Percentiles rank a stretch among this genome's conserved stretches.
Evolutionary conservation across 2,888 invertebrate species (phyloP).

Genomic region (Ypsolopha scabrella): DNA sequence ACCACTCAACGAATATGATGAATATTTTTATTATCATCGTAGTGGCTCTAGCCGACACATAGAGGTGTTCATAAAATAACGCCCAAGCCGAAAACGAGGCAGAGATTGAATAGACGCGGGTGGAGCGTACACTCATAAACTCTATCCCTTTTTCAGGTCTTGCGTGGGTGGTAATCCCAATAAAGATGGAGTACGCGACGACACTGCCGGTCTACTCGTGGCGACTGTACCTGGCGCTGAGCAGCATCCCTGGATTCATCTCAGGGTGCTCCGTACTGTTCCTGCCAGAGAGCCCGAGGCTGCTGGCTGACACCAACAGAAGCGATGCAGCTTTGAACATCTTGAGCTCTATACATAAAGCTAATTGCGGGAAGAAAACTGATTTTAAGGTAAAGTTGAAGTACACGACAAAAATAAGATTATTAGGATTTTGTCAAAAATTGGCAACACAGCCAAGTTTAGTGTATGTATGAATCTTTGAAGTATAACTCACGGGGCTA

Average conservation of each 20-base stretch:
- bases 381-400: constrained; percentile 63
- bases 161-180: constrained; percentile 76
- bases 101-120: too few species aligned
- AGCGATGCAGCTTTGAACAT: constrained; percentile 69
- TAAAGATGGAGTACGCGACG: constrained; percentile 31
- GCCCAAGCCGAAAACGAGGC: too few species aligned
- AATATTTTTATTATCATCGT: too few species aligned
- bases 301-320: constrained; percentile 71
- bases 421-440: too few species aligned
- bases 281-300: constrained; percentile 80
- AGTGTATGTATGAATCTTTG: too few species aligned
- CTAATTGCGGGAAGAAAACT: constrained; percentile 55
- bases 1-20: too few species aligned
- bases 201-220: constrained; percentile 74
- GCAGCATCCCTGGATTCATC: constrained; percentile 73
- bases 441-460: too few species aligned
- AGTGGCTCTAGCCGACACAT: too few species aligned
- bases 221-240: constrained; percentile 76
- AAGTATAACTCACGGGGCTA: too few species aligned
- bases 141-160: constrained; percentile 45
- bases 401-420: constrained; percentile 6
- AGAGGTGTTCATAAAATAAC: too few species aligned
- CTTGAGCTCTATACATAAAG: constrained; percentile 65
- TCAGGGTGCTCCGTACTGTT: constrained; percentile 69
- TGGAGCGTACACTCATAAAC: too few species aligned